Evolutionary conservation across 2,797 vertebrate species (phyloP), one percentile per base, ranked within the genome.

Genomic region (Siniperca undulata): DNA sequence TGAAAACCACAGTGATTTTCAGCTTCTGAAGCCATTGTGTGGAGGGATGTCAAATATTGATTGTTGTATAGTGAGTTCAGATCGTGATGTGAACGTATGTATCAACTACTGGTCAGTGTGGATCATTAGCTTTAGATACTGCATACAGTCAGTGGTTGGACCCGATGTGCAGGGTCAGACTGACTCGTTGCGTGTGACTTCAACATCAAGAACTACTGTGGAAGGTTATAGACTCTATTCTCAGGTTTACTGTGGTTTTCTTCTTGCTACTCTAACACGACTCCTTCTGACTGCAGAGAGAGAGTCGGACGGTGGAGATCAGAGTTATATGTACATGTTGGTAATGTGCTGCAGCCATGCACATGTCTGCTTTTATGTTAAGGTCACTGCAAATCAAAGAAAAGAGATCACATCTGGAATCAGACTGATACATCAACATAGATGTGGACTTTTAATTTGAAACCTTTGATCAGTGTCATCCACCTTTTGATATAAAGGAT

Each of bases 341-440:
- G 61, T 77, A 27, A 72, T 34, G 59, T 59, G 69, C 73, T 53
- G 59, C 60, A 27, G 24, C 62, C 53, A 38, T 67, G 65, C 74
- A 66, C 52, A 19, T 76, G 11, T 83, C 48, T 83, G 71, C 73
- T 82, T 81, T 86, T 36, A 87, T 78, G 70, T 75, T 13, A 73
- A 86, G 42, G 78, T 83, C 83, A 81, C 34, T 20, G 60, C 58
- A 80, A 70, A 81, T 84, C 65, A 71, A 80, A 80, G 79, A 65
- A 55, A 70, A 44, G 38, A 46, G 27, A 55, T 76, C 68, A 8
- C 68, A 70, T 13, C 46, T 30, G 81, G 38, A 79, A 76, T 62
- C 62, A 71, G 27, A 40, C 22, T 19, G 11, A 56, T 22, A 17
- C 22, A 55, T 52, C 38, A 38, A 30, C 53, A 48, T 7, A 60